Percentiles rank a stretch among this genome's conserved stretches.
Evolutionary conservation across 2,888 invertebrate genomes (phyloP).

Genomic region (Osedax frankpressi): DNA sequence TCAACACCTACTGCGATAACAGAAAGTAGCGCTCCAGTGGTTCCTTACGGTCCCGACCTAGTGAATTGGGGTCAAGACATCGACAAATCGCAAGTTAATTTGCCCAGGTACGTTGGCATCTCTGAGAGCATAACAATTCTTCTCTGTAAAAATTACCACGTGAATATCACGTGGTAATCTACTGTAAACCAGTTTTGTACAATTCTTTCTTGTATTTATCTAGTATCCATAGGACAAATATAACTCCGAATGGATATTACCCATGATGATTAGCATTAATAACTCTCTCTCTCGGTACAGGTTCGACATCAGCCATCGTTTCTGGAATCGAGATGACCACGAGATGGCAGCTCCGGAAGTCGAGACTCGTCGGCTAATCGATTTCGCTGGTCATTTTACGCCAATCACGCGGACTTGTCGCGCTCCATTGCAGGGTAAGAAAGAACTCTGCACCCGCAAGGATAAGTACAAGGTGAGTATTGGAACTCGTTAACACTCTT

Average conservation of each 20-base stretch:
- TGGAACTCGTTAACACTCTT: not conserved
- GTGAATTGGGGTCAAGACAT: not conserved
- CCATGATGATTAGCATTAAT: no score
- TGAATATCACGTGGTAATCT: no score
- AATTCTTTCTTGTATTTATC: no score
- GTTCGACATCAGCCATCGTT: not conserved
- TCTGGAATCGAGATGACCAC: not conserved
- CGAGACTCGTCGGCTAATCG: not conserved
- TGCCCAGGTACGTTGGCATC: no score
- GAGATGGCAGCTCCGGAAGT: not conserved
- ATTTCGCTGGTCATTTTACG: not conserved
- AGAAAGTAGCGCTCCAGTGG: no score
- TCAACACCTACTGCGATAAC: no score
- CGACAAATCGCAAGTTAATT: not conserved
- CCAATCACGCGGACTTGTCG: not conserved
- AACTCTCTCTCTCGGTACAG: no score
- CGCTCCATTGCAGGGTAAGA: not conserved
- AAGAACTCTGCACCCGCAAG: not conserved
- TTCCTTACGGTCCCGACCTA: not conserved
- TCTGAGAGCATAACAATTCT: no score
- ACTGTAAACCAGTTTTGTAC: no score
- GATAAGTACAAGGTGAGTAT: not conserved
- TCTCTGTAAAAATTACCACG: no score
- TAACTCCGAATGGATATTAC: no score
- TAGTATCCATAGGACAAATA: no score